A percentile compares a stretch with the other conserved stretches of the same genome.
phyloP scores from a whole-genome alignment of 2,888 invertebrate species.

The Nomada goodeniana region DNA sequence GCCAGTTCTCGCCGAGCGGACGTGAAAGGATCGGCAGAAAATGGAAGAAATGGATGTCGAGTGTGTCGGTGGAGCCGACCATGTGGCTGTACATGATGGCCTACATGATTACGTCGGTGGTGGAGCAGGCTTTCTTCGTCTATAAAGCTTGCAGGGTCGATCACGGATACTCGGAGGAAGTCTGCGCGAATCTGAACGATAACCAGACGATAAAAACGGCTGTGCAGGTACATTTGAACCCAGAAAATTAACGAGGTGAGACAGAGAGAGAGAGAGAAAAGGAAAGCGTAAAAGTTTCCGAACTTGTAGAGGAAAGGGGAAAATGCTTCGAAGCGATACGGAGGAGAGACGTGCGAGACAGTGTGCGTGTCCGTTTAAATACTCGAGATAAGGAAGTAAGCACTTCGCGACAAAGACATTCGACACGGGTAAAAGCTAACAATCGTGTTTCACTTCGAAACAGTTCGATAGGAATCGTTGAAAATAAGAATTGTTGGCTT shows the following conservation, averaged over 20 bases:
- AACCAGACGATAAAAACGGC: conserved; percentile 87
- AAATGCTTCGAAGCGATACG: too few species aligned
- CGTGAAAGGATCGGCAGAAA: background rate
- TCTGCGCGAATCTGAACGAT: conserved; percentile 88
- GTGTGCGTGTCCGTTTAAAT: background rate
- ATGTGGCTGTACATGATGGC: conserved; percentile 96
- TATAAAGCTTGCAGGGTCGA: conserved; percentile 92
- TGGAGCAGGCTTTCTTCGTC: conserved; percentile 92
- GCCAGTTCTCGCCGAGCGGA: background rate
- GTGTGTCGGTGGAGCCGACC: conserved; percentile 93
- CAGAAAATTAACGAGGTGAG: background rate
- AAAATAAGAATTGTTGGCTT: background rate
- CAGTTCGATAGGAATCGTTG: background rate
- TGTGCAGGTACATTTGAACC: conserved; percentile 87
- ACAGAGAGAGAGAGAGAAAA: too few species aligned
- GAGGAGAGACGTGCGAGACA: background rate
- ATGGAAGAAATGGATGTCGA: conserved; percentile 73
- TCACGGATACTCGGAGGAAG: conserved; percentile 88
- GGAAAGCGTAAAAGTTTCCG: background rate
- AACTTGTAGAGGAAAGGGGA: too few species aligned
- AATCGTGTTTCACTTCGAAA: background rate
- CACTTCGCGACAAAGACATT: background rate
- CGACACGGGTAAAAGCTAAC: background rate
- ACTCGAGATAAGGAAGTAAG: conserved; percentile 9
- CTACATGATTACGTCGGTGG: conserved; percentile 91